A percentile compares a stretch with the other conserved stretches of the same genome.
These are phyloP conservation scores for Bucorvus abyssinicus DNA, from an alignment of 2,797 vertebrate genomes.

Conservation along the genomic window DNA sequence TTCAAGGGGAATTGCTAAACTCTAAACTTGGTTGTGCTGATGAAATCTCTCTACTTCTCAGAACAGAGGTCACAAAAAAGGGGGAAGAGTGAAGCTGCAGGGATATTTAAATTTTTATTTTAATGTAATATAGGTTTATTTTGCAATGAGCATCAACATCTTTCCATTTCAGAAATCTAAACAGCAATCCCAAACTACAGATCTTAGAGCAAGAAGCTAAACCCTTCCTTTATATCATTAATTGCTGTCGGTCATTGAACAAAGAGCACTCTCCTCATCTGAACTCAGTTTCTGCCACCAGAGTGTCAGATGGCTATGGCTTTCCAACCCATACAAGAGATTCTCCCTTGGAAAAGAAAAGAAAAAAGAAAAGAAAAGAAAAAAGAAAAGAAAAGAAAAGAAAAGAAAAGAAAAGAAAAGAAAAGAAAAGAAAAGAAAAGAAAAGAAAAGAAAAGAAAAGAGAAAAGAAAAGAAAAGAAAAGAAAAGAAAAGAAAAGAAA, in stretches of 20 bases:
- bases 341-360: neutral
- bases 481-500: neutral
- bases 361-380: neutral
- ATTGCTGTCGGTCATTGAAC: neutral
- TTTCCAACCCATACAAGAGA: neutral
- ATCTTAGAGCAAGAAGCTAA: neutral
- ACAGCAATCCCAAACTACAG: neutral
- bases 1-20: neutral
- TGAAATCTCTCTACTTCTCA: neutral
- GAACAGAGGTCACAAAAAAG: neutral
- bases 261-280: conserved; percentile 3
- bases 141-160: neutral
- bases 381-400: neutral
- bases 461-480: neutral
- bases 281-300: conserved; percentile 20
- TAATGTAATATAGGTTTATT: neutral
- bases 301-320: neutral
- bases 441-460: neutral
- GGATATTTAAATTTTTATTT: neutral
- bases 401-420: neutral
- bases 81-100: neutral
- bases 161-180: neutral
- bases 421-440: neutral
- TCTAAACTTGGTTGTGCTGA: neutral
- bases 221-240: neutral